Evolutionary conservation across 1,140 invertebrate genomes (phyloP).

Genomic region (Lasioglossum albipes): DNA sequence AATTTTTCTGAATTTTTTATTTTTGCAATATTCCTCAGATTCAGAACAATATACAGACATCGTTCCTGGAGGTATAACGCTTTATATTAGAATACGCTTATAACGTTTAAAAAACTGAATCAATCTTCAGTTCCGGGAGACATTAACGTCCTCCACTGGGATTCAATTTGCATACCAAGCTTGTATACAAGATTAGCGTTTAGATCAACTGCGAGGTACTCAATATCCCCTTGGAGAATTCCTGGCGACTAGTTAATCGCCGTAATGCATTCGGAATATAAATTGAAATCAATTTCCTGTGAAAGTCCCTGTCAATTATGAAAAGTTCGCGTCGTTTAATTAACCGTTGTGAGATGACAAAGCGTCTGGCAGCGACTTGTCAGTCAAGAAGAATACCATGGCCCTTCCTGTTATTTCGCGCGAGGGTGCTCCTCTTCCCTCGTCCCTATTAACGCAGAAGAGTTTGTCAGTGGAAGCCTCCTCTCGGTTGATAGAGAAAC

Average conservation of each 20-base stretch:
- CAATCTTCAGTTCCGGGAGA: too few species aligned
- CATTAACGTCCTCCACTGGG: too few species aligned
- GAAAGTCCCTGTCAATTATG: neutral
- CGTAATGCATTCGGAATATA: neutral
- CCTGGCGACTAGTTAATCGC: neutral
- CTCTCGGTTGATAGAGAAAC: constrained; percentile 20
- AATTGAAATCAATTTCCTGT: neutral
- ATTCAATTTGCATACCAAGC: too few species aligned
- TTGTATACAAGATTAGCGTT: too few species aligned
- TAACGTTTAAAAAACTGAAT: too few species aligned
- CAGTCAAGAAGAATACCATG: neutral
- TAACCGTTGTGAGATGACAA: neutral
- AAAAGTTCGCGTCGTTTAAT: neutral
- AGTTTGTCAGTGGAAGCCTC: neutral
- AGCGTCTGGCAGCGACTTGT: neutral
- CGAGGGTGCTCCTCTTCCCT: too few species aligned
- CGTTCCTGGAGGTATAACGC: too few species aligned
- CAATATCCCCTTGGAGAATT: neutral
- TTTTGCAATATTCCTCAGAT: too few species aligned
- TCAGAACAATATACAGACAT: too few species aligned
- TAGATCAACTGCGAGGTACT: neutral
- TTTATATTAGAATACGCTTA: too few species aligned
- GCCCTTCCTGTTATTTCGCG: neutral
- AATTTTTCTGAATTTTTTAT: too few species aligned
- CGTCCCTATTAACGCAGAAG: constrained; percentile 1